phyloP scores from a whole-genome alignment of 2,113 vertebrate species.

The Microtus richardsoni region DNA sequence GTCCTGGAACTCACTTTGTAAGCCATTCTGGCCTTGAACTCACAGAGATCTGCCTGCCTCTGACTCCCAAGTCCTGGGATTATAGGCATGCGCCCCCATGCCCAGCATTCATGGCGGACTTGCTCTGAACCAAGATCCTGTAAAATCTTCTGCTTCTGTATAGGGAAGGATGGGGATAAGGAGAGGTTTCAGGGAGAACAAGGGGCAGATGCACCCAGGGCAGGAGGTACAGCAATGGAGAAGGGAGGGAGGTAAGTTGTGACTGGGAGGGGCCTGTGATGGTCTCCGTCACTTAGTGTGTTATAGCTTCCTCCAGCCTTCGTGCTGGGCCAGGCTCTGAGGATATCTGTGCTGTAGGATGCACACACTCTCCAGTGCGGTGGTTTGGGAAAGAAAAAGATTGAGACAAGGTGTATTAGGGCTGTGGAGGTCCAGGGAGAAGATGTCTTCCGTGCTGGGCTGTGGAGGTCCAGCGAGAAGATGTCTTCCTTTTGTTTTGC shows the following conservation, averaged over 20 bases:
- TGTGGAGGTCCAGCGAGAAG: neutral
- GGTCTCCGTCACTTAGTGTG: neutral
- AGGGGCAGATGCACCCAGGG: fast-evolving
- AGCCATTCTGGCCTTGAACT: neutral
- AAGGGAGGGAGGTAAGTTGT: neutral
- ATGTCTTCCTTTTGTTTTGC: neutral
- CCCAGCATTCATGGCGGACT: neutral
- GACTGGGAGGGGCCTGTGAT: neutral
- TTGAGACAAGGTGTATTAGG: no score
- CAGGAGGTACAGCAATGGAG: neutral
- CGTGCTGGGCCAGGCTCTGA: neutral
- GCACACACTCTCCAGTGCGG: neutral
- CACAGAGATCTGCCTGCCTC: neutral
- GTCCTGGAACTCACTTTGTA: neutral
- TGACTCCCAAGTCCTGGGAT: neutral
- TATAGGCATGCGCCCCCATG: neutral
- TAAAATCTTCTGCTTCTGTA: neutral
- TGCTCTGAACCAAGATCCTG: neutral
- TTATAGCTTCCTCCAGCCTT: neutral
- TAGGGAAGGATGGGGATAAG: no score
- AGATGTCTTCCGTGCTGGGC: neutral
- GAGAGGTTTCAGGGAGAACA: neutral
- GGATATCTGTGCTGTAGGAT: neutral
- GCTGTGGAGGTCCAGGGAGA: neutral
- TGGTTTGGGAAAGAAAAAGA: neutral